Conservation (phyloP, 2,797 vertebrate species). For the Dallia pectoralis region DNA sequence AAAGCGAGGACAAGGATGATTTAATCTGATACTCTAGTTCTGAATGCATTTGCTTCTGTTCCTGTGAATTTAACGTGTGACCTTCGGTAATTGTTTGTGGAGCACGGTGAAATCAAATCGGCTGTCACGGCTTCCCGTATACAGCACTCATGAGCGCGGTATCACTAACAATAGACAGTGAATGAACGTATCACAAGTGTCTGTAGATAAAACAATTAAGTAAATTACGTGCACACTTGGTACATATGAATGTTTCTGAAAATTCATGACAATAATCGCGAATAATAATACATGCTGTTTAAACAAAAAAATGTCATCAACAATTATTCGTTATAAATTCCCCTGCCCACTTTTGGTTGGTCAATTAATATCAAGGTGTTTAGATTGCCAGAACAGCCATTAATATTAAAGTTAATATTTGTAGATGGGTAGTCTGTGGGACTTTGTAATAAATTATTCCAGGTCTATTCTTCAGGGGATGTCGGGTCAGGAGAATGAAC, state of each 20-base stretch:
- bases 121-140: no score
- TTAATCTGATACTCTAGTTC: neutral
- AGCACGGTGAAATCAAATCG: no score
- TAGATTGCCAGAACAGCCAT: neutral
- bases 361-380: neutral
- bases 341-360: neutral
- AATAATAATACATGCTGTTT: neutral
- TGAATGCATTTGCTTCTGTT: slow-evolving; percentile 4
- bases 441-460: neutral
- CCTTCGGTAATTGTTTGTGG: neutral
- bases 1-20: neutral
- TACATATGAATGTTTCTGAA: neutral
- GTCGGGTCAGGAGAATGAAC: neutral
- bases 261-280: no score
- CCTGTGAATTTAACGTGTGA: neutral
- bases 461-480: neutral
- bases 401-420: neutral
- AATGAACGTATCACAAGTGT: no score
- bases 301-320: neutral
- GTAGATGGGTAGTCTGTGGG: neutral
- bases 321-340: neutral
- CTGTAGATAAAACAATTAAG: neutral
- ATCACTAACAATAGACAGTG: no score
- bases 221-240: neutral
- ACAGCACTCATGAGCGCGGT: no score